A percentile compares a stretch with the other conserved stretches of the same genome.
Conservation (phyloP, 2,113 vertebrate genomes). For the Chrysochloris asiatica region DNA sequence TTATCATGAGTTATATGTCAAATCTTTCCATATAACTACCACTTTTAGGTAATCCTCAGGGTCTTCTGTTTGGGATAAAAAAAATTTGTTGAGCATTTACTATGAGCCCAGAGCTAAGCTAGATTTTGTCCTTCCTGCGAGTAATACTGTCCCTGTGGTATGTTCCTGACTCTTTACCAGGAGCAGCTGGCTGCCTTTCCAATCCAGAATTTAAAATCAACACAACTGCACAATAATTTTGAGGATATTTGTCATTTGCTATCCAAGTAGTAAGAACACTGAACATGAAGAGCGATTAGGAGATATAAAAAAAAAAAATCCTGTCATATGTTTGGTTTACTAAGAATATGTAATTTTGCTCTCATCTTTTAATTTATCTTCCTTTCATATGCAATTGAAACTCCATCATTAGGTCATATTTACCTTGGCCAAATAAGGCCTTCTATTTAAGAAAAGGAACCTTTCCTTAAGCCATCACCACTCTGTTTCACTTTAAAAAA, state of each 20-base stretch:
- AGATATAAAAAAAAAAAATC: neutral
- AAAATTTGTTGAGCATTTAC: neutral
- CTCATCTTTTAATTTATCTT: slow-evolving; percentile 68
- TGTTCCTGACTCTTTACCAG: neutral
- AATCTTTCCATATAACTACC: neutral
- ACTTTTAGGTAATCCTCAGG: neutral
- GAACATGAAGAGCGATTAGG: neutral
- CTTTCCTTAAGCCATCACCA: slow-evolving; percentile 32
- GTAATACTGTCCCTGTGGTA: neutral
- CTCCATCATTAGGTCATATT: slow-evolving; percentile 46
- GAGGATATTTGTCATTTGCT: slow-evolving; percentile 29
- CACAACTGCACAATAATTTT: slow-evolving; percentile 3
- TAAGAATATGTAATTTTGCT: slow-evolving; percentile 51
- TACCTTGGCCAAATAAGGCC: slow-evolving; percentile 64
- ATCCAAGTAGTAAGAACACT: slow-evolving; percentile 29
- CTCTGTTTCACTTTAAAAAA: slow-evolving; percentile 51
- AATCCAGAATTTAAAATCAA: slow-evolving; percentile 44
- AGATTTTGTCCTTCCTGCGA: neutral
- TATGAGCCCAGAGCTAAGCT: neutral
- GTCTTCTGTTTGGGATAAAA: neutral
- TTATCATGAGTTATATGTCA: neutral
- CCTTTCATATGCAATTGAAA: slow-evolving; percentile 63
- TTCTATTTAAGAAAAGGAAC: slow-evolving; percentile 61
- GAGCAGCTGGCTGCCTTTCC: neutral
- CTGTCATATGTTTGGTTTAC: neutral